Evolutionary conservation across 2,888 invertebrate species (phyloP), one percentile per base, ranked within the genome.

Genomic region (Coleophora flavipennella): DNA sequence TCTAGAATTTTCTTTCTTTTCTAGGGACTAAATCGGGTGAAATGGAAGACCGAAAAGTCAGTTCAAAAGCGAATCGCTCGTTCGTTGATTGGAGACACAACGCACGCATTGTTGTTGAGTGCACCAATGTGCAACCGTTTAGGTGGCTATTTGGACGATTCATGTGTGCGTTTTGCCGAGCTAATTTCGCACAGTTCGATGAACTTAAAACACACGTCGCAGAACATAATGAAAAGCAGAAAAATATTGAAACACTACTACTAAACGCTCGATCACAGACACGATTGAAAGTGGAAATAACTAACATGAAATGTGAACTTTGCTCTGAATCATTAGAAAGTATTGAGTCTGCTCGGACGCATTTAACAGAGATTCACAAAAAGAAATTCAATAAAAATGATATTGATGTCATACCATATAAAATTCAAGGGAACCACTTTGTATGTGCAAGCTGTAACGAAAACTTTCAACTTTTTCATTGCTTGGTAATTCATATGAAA

Each of bases 51-150:
- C 20, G 20, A 20, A 20, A 20, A 20, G 20, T 20, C 20, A 20
- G 20, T 20, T 20, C 20, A 4, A 76, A 60, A 60, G 62, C 70
- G 53, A 64, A 55, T 51, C 69, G 72, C 61, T 73, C 70, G 67
- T 77, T 57, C 66, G 61, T 73, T 50, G 76, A 81, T 66, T 71
- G 71, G 52, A 78, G 80, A 59, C 72, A 73, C 65, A 81, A 83
- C 53, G 80, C 81, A 37, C 71, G 68, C 31, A 58, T 75, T 41
- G 69, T 83, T 40, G 56, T 83, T 42, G 71, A 78, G 54, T 73
- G 58, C 55, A 79, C 81, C 28, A 83, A 77, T 57, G 68, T 60
- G 25, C 69, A 70, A 42, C 83, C 83, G 1, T 84, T 84, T 55
- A 64, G 79, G 44, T 80, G 77, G 77, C 67, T 63, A 31, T 59